Percentiles rank a stretch among this genome's conserved stretches.
Evolutionary conservation across 2,797 vertebrate species (phyloP).

Genomic region (Cuniculus paca): DNA sequence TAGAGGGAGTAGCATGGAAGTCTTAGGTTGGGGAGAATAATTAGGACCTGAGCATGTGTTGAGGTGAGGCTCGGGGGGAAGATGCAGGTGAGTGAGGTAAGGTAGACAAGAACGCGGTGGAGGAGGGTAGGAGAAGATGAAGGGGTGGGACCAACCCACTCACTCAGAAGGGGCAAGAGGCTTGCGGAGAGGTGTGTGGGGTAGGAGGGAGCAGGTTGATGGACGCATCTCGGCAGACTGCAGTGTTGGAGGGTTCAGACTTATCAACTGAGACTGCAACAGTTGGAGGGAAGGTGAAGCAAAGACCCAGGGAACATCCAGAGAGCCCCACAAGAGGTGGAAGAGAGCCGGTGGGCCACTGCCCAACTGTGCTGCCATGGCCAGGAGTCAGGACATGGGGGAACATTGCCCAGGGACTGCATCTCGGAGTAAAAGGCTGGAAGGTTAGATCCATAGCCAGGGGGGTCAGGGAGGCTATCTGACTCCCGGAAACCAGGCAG

Average conservation of each 20-base stretch:
- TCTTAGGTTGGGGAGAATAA: background rate
- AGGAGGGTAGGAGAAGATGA: background rate
- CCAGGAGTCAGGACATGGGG: background rate
- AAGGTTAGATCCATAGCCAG: background rate
- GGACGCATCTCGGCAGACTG: background rate
- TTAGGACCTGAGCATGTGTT: background rate
- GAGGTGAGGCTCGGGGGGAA: background rate
- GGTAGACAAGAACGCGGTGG: background rate
- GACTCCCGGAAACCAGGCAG: accelerated
- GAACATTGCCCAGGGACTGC: background rate
- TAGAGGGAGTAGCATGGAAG: background rate
- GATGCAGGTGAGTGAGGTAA: background rate
- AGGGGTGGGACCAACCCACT: background rate
- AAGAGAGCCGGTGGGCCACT: background rate
- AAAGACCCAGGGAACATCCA: background rate
- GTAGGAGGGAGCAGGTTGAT: background rate
- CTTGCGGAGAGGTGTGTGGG: background rate
- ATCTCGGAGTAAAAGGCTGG: background rate
- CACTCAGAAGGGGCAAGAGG: background rate
- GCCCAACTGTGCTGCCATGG: background rate
- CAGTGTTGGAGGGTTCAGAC: background rate
- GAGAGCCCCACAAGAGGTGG: accelerated
- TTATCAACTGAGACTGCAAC: background rate
- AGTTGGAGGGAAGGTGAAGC: background rate
- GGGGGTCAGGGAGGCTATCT: background rate